Evolutionary conservation across 2,797 vertebrate species (phyloP).

Genomic region (Microctenopoma steveboyesi): DNA sequence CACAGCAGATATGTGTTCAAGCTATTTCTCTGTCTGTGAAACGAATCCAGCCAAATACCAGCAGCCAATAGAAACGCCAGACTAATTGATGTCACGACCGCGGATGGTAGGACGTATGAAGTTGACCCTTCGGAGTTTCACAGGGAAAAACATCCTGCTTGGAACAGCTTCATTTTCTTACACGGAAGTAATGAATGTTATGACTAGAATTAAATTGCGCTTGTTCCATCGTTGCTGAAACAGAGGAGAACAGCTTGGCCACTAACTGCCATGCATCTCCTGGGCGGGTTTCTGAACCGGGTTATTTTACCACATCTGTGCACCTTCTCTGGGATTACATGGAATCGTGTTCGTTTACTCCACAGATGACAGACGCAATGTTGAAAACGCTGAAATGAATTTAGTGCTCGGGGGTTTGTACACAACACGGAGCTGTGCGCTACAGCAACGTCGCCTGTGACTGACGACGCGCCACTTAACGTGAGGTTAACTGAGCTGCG

Average conservation of each 20-base stretch:
- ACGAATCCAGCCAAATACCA: slow-evolving; percentile 59
- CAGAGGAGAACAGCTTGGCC: slow-evolving; percentile 48
- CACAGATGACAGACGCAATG: neutral
- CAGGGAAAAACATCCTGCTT: slow-evolving; percentile 40
- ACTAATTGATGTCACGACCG: slow-evolving; percentile 67
- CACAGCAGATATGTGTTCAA: slow-evolving; percentile 37
- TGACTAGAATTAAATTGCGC: slow-evolving; percentile 56
- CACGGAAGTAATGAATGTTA: slow-evolving; percentile 56
- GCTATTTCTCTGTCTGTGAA: slow-evolving; percentile 37
- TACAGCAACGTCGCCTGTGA: slow-evolving; percentile 25
- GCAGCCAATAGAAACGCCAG: slow-evolving; percentile 61
- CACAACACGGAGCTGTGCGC: neutral
- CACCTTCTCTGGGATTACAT: slow-evolving; percentile 7
- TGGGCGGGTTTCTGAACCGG: slow-evolving; percentile 34
- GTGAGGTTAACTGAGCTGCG: slow-evolving; percentile 49
- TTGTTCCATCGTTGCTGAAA: slow-evolving; percentile 42
- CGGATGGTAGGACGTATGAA: slow-evolving; percentile 64
- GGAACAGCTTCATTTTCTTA: slow-evolving; percentile 58
- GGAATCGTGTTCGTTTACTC: neutral
- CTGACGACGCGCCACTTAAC: slow-evolving; percentile 9
- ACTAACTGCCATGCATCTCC: slow-evolving; percentile 44
- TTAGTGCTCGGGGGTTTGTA: too few species aligned
- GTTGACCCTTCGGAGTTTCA: slow-evolving; percentile 60
- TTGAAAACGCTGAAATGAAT: neutral
- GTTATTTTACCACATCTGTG: slow-evolving; percentile 36